Evolutionary conservation across 2,797 vertebrate genomes (phyloP).

Genomic region (Microctenopoma steveboyesi): DNA sequence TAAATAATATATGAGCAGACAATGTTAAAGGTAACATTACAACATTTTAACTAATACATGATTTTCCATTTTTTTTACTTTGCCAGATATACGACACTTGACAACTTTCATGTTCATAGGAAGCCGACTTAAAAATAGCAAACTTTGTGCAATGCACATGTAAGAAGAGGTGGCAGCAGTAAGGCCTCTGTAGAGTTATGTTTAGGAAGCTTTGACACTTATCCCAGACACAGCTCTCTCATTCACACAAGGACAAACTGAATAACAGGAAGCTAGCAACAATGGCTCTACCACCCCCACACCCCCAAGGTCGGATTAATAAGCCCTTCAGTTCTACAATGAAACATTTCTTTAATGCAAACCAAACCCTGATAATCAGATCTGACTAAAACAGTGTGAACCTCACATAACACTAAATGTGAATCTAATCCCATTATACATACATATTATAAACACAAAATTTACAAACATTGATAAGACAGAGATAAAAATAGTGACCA

Average conservation of each 20-base stretch:
- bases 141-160: slow-evolving; percentile 5
- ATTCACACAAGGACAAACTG: slow-evolving; percentile 43
- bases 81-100: slow-evolving; percentile 12
- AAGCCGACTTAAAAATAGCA: slow-evolving; percentile 56
- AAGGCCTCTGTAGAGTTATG: slow-evolving; percentile 14
- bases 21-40: neutral
- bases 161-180: slow-evolving; percentile 36
- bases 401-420: neutral
- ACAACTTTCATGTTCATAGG: slow-evolving; percentile 10
- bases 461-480: slow-evolving; percentile 22
- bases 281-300: slow-evolving; percentile 59
- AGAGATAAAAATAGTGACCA: slow-evolving; percentile 8
- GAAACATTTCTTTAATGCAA: neutral
- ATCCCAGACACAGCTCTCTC: slow-evolving; percentile 43
- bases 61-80: slow-evolving; percentile 10
- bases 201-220: slow-evolving; percentile 51
- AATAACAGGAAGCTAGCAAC: slow-evolving; percentile 81
- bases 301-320: slow-evolving; percentile 27
- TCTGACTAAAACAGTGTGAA: neutral
- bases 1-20: no score
- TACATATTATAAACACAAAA: slow-evolving; percentile 4
- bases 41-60: neutral
- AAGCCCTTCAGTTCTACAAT: slow-evolving; percentile 16
- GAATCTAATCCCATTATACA: slow-evolving; percentile 34
- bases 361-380: neutral